Evolutionary conservation across 2,797 vertebrate species (phyloP).

Genomic region (Pantherophis alleghaniensis): DNA sequence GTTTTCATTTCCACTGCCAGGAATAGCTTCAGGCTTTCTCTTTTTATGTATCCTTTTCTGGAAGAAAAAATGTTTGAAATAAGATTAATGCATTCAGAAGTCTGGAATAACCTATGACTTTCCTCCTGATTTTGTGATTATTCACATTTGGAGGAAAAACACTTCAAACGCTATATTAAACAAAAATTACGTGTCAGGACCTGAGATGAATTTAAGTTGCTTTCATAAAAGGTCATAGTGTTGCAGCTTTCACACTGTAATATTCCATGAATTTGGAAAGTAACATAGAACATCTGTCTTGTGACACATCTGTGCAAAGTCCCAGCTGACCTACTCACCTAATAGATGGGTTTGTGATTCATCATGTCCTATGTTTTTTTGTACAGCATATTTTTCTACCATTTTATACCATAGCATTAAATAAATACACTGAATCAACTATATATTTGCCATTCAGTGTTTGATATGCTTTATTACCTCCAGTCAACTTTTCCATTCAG

Average conservation of each 20-base stretch:
- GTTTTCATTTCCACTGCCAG: background rate
- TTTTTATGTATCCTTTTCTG: background rate
- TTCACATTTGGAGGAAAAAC: background rate
- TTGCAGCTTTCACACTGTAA: background rate
- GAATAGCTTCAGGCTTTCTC: background rate
- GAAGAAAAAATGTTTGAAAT: background rate
- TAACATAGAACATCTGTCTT: background rate
- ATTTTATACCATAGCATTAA: background rate
- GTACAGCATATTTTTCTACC: background rate
- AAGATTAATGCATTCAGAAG: background rate
- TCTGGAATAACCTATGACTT: background rate
- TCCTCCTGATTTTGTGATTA: background rate
- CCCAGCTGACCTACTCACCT: background rate
- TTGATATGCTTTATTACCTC: background rate
- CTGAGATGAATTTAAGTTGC: background rate
- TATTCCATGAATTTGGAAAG: background rate
- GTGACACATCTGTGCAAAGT: background rate
- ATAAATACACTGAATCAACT: background rate
- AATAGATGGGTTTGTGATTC: background rate
- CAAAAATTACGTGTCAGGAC: background rate
- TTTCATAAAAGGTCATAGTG: background rate
- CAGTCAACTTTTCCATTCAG: background rate
- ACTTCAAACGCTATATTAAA: background rate
- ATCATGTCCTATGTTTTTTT: background rate
- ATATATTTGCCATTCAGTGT: background rate